A percentile compares a stretch with the other conserved stretches of the same genome.
These are phyloP conservation scores for Periphyllus acericola DNA, from an alignment of 2,888 invertebrate genomes.

Conservation along the genomic window DNA sequence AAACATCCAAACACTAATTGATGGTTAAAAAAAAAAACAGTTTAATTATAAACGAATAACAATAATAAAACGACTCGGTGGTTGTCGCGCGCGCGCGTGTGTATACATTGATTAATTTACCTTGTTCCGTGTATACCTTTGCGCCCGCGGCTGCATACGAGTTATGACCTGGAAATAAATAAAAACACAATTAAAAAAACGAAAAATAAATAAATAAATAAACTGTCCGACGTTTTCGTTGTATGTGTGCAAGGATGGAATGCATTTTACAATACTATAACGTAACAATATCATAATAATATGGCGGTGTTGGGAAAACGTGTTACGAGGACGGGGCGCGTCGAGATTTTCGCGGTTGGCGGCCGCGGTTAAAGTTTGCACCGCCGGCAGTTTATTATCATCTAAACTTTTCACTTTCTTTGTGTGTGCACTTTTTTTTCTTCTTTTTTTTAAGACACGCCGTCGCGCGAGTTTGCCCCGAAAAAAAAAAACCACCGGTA, in stretches of 20 bases:
- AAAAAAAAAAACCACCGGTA: conserved; percentile 45
- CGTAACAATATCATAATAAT: neutral
- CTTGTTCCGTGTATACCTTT: conserved; percentile 17
- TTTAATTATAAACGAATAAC: conserved; percentile 22
- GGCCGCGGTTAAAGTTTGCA: conserved; percentile 33
- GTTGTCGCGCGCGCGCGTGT: neutral
- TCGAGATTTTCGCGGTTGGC: conserved; percentile 22
- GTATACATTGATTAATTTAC: conserved; percentile 13
- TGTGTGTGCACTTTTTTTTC: conserved; percentile 4
- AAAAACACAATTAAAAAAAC: neutral
- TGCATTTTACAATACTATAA: neutral
- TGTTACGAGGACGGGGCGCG: neutral
- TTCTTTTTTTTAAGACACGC: conserved; percentile 7
- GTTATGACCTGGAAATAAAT: conserved; percentile 33
- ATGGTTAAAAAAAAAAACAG: neutral
- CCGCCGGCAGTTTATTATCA: conserved; percentile 50
- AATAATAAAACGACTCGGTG: neutral
- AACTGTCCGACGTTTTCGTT: too few species aligned
- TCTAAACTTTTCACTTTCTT: conserved; percentile 54
- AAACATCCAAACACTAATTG: conserved; percentile 8
- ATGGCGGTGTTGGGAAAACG: neutral
- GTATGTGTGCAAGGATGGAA: too few species aligned
- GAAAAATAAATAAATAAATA: too few species aligned
- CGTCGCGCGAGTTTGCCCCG: neutral
- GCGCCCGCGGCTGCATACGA: neutral